These are phyloP conservation scores for Colletes latitarsis DNA, from an alignment of 1,140 invertebrate species.

Conservation along the genomic window DNA sequence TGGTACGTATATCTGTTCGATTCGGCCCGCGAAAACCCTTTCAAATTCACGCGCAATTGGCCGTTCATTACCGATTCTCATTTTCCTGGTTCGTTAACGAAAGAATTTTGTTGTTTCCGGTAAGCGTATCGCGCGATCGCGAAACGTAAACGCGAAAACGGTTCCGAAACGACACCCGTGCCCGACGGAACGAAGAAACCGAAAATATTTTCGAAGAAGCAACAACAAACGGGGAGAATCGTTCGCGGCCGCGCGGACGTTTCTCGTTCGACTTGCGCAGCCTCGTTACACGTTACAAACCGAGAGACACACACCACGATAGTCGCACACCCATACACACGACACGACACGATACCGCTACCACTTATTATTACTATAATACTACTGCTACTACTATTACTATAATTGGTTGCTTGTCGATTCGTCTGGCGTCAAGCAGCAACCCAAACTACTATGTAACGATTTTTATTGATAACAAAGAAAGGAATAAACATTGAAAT, in stretches of 20 bases:
- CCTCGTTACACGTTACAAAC: constrained; percentile 24
- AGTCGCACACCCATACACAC: constrained; percentile 4
- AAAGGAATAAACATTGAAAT: constrained; percentile 75
- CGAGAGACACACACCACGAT: not conserved
- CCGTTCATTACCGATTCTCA: no score
- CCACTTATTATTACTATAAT: constrained; percentile 65
- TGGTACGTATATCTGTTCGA: no score
- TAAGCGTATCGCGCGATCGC: no score
- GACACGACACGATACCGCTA: constrained; percentile 56
- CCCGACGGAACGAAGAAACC: no score
- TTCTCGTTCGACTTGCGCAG: constrained; percentile 24
- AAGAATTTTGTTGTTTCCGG: no score
- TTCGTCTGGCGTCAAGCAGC: constrained; percentile 62
- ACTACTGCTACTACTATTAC: constrained; percentile 65
- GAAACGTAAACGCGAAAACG: no score
- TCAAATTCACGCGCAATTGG: not conserved
- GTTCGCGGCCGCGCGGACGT: constrained; percentile 28
- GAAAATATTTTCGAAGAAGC: not conserved
- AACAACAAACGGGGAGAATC: not conserved
- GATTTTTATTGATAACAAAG: constrained; percentile 78
- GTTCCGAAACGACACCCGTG: no score
- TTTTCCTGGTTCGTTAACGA: not conserved
- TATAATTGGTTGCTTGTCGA: constrained; percentile 66
- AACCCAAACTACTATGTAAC: constrained; percentile 76
- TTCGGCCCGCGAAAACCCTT: not conserved